Base-by-base conservation (phyloP, 2,888 invertebrate genomes). In the Nezara viridula region DNA sequence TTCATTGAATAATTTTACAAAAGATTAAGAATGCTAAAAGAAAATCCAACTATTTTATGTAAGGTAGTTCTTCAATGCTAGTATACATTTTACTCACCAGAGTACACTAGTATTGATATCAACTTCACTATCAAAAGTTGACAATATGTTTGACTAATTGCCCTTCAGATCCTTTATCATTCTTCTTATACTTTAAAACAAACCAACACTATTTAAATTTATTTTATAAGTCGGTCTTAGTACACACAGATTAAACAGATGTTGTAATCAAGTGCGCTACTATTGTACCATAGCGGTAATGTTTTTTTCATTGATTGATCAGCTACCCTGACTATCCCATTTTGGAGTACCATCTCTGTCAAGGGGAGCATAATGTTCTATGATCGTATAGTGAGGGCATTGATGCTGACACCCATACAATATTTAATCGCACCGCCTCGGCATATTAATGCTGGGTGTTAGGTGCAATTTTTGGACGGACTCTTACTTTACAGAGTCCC, bases 311-410 rank as follows among this genome's bases (percentile, higher is more conserved):
- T 73, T 73, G 37, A 73, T 7, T 73, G 32, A 21, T 14, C 9
- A 9, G 66, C 66, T 73, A 73, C 32, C 37, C 66, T 73, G 16
- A 5, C 19, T 73, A 37, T 37, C 37, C 37, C 2, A 1, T 1
- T 6, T 6, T 7, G 0, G 6, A 3, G 10, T 60, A 85, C 88
- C 89, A 88, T 88, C 91, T 90, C 89, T 90, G 90, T 96, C 96
- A 96, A 93, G 96, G 96, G 96, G 96, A 96, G 96, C 96, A 95
- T 94, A 96, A 95, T 96, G 95, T 95, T 94, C 96, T 94, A 95
- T 96, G 96, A 96, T 95, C 96, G 96, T 95, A 91, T 95, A 95
- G 96, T 96, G 96, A 96, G 96, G 94, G 94, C 95, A 96, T 95
- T 96, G 94, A 94, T 97, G 96, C 96, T 96, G 95, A 95, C 96